Percentiles rank a stretch among this genome's conserved stretches.
Conservation (phyloP, 2,888 invertebrate genomes). For the Ennomos quercinarius region DNA sequence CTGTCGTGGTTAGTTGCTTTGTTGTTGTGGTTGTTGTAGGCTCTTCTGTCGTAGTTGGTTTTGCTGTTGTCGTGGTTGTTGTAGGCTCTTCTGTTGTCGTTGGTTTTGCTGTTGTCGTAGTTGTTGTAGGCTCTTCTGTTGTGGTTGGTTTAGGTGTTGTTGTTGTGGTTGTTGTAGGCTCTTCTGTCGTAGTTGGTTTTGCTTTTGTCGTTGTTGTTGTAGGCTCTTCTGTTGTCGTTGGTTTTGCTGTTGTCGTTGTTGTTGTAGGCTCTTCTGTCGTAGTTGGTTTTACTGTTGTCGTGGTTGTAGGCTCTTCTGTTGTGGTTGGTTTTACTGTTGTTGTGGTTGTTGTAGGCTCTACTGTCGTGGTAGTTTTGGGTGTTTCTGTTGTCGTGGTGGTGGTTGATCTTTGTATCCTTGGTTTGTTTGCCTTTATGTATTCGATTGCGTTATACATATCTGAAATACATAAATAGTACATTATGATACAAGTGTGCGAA, state of each 20-base stretch:
- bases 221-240: too few species aligned
- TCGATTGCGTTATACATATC: constrained; percentile 57
- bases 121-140: constrained; percentile 5
- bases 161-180: too few species aligned
- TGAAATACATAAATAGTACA: constrained; percentile 43
- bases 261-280: constrained; percentile 21
- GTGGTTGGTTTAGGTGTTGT: too few species aligned
- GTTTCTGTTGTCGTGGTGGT: constrained; percentile 31
- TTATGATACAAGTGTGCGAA: too few species aligned
- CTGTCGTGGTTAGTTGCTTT: constrained; percentile 12
- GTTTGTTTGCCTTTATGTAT: constrained; percentile 50
- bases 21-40: constrained; percentile 11
- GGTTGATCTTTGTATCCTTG: constrained; percentile 32
- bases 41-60: constrained; percentile 7
- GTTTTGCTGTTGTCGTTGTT: constrained; percentile 28
- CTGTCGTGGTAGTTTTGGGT: constrained; percentile 16
- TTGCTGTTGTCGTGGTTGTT: constrained; percentile 15
- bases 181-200: too few species aligned
- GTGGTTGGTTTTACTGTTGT: too few species aligned
- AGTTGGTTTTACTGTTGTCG: too few species aligned
- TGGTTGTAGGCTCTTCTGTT: constrained; percentile 14
- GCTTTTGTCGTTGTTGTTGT: too few species aligned
- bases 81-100: constrained; percentile 11
- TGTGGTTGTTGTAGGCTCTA: too few species aligned
- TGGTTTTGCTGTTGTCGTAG: constrained; percentile 22